phyloP scores from a whole-genome alignment of 92 coral and sea anemone genomes.

The Parazoanthus atlanticus region DNA sequence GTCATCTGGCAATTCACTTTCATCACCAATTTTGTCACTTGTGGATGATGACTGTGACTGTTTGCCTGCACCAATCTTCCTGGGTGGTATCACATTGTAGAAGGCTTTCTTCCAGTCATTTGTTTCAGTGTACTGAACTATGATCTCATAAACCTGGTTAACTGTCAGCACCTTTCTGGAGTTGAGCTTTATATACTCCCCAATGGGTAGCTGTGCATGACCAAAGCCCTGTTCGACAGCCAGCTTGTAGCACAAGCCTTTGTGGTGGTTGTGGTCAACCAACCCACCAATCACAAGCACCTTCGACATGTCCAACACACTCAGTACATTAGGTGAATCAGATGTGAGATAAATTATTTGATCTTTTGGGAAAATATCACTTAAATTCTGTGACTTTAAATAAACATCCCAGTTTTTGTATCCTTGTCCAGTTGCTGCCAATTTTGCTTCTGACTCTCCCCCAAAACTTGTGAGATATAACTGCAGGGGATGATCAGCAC shows the following conservation, averaged over 20 bases:
- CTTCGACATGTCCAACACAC: constrained; percentile 83
- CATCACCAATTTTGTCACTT: no score
- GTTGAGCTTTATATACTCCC: constrained; percentile 77
- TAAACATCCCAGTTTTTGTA: constrained; percentile 92
- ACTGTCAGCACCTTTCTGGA: constrained; percentile 88
- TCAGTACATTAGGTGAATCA: constrained; percentile 88
- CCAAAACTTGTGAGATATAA: constrained; percentile 90
- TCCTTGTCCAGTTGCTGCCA: constrained; percentile 64
- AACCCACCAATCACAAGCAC: constrained; percentile 93
- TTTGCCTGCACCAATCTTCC: no score
- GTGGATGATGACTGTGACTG: no score
- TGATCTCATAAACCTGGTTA: constrained; percentile 93
- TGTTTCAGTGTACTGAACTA: constrained; percentile 75
- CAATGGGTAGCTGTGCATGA: constrained; percentile 92
- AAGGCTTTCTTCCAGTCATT: constrained; percentile 70
- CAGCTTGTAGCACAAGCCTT: constrained; percentile 79
- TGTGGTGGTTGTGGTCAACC: constrained; percentile 96
- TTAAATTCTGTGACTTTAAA: constrained; percentile 64
- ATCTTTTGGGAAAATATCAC: constrained; percentile 74
- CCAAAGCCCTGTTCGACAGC: constrained; percentile 74
- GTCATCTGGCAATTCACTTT: no score
- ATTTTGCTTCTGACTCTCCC: constrained; percentile 62
- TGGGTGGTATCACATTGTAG: no score
- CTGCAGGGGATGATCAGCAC: constrained; percentile 83
- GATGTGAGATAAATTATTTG: constrained; percentile 87